Percentiles rank a stretch among this genome's conserved stretches.
Conservation (phyloP, 2,797 vertebrate genomes). For the Crocodylus rhombifer region DNA sequence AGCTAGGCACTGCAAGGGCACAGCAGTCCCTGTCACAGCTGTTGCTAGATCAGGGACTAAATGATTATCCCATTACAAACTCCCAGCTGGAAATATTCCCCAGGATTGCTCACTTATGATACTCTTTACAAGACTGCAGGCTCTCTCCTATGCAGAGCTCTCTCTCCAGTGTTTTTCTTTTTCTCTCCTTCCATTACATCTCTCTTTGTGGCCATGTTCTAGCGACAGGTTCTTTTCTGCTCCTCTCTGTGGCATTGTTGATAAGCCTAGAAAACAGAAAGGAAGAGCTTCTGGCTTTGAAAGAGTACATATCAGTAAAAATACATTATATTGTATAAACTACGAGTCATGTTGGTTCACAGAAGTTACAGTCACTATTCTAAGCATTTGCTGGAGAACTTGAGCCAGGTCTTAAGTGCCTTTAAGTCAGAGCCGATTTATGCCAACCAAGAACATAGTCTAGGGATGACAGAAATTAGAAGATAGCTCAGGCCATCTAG, state of each 20-base stretch:
- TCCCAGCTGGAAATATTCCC: accelerated
- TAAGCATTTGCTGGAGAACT: accelerated
- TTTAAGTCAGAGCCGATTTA: neutral
- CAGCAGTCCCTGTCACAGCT: no score
- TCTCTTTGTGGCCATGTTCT: neutral
- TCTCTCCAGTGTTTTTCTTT: neutral
- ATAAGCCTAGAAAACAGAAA: neutral
- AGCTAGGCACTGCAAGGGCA: neutral
- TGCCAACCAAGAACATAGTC: accelerated
- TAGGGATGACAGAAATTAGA: neutral
- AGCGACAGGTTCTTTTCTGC: neutral
- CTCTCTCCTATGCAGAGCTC: accelerated
- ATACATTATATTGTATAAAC: neutral
- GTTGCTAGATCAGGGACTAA: neutral
- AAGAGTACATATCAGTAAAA: neutral
- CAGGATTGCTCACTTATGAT: neutral
- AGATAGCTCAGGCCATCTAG: accelerated
- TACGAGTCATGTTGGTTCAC: neutral
- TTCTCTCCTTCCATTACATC: neutral
- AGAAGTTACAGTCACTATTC: neutral
- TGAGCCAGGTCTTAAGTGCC: neutral
- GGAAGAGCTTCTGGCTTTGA: neutral
- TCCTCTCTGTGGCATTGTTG: accelerated
- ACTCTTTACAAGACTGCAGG: neutral
- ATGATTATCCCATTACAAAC: neutral